Base-by-base conservation (phyloP, 2,888 invertebrate species). In the Cantharis nigra region DNA sequence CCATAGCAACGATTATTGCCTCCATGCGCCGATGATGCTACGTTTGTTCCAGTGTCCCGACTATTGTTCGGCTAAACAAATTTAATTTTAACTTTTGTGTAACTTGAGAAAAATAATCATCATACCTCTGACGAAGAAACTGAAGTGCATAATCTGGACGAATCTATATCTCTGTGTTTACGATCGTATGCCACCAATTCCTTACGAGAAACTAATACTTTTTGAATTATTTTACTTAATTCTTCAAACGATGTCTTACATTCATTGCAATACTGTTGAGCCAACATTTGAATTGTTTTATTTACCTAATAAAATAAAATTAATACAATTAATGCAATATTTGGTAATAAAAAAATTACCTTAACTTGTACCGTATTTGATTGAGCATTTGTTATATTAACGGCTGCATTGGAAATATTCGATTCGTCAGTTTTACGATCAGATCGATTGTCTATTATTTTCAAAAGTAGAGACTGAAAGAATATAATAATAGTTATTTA, bases 171-270 rank as follows among this genome's bases (percentile, higher is more conserved):
- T 82, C 94, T 92, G 85, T 96, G 96, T 63, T 93, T 93, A 71
- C 96, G 91, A 88, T 98, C 98, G 86, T 97, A 98, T 0, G 97
- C 94, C 9, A 98, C 96, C 63, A 98, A 89, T 87, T 98, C 98
- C 84, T 96, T 94, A 23, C 96, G 91, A 86, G 97, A 97, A 0
- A 98, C 97, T 80, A 97, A 90, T 20, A 98, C 97, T 86, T 96
- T 94, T 91, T 97, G 95, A 82, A 95, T 95, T 80, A 95, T 94
- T 89, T 95, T 95, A 85, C 95, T 97, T 1, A 99, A 91, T 86
- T 98, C 98, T 86, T 98, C 98, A 87, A 98, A 98, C 9, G 97
- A 95, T 5, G 94, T 94, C 87, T 97, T 97, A 87, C 98, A 98
- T 84, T 99, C 98, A 69, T 94, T 95, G 87, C 98, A 97, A 89